Base-by-base conservation (phyloP, 1,140 invertebrate species). In the Anagrus nilaparvatae region DNA sequence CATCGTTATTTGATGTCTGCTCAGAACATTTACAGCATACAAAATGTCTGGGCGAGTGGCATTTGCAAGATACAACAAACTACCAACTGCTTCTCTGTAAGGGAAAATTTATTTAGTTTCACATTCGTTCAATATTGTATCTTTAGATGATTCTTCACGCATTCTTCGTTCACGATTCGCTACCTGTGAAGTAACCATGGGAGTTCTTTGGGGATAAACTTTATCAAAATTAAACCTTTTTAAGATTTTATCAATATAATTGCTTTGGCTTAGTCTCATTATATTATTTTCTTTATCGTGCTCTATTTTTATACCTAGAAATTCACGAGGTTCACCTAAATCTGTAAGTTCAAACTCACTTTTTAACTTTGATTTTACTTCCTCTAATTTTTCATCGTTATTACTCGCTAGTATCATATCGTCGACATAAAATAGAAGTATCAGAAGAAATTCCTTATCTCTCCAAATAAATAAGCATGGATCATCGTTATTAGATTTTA, bases 21-120 rank as follows among this genome's bases (percentile, higher is more conserved):
- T 44, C 14, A 30, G 32, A 6, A 39, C 29, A 38, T 44, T 44
- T 4, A 38, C 35, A 10, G 59, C 49, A 52, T 55, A 71, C 9
- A 60, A 38, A 34, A 72, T 64, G 51, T 73, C 68, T 24, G 67
- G 69, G 31, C 70, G 47, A 9, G 66, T 65, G 1, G 51, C 32
- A 5, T 58, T 50, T 13, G 65, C 45, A 6, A 69, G 39, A 53
- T 70, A 70, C 47, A 69, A 52, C 12, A 71, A 46, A 33, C 44
- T 40, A 18, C 65, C 62, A 17, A 70, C 55, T 5, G 58, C 18
- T 30, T 66, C 36, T 47, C 57, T 53, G 44, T 55, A 70, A 25
- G 43, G 47, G 16, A 30, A 5, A 30, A n/a, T 31, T 30, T 9
- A 7, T 9, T 8, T 4, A 21, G 5, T 21, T 6, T 19, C 14